phyloP scores from a whole-genome alignment of 2,888 invertebrate genomes.

The Drosophila mercatorum region DNA sequence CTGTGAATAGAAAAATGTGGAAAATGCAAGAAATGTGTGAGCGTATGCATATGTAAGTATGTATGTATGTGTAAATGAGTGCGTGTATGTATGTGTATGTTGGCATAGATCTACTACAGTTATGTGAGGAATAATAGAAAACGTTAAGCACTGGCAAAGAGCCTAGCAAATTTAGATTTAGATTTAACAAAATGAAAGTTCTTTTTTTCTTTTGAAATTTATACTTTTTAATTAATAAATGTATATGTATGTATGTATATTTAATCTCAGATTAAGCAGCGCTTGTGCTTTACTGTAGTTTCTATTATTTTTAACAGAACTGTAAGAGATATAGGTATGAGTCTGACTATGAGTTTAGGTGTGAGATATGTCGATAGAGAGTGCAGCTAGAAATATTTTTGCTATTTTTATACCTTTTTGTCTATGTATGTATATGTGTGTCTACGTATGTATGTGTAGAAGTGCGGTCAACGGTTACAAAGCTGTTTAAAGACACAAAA shows the following conservation, averaged over 20 bases:
- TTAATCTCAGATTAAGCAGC: neutral
- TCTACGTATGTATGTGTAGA: conserved; percentile 26
- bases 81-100: neutral
- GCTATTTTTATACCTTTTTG: conserved; percentile 31
- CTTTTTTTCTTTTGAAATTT: no score
- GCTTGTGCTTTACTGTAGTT: neutral
- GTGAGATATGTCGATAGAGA: neutral
- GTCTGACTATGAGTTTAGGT: neutral
- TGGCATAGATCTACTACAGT: neutral
- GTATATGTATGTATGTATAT: neutral
- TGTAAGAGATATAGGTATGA: neutral
- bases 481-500: conserved; percentile 65
- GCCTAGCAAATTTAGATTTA: neutral
- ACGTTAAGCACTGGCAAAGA: neutral
- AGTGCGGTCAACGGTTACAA: conserved; percentile 66
- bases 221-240: neutral
- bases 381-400: conserved; percentile 12
- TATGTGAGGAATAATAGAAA: neutral
- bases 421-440: neutral
- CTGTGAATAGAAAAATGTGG: conserved; percentile 39
- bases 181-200: neutral
- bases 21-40: conserved; percentile 46
- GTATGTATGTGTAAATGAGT: conserved; percentile 7
- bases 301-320: conserved; percentile 7
- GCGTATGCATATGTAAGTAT: neutral